Conservation (phyloP, 92 coral and sea anemone genomes). For the Pocillopora meandrina region DNA sequence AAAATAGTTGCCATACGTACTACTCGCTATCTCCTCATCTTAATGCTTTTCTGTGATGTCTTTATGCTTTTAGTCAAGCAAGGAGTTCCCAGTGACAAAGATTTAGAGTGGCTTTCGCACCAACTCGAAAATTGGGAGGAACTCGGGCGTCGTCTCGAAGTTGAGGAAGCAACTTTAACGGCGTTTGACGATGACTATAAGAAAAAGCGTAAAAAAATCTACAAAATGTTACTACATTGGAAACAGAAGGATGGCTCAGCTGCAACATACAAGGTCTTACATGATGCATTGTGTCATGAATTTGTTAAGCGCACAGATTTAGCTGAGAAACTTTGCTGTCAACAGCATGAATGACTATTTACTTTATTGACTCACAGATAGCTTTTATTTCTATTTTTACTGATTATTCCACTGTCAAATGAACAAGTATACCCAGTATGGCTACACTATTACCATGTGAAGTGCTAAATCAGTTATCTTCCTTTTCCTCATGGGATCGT, state of each 20-base stretch:
- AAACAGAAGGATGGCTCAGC: neutral
- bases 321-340: slow-evolving; percentile 9
- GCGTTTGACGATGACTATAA: neutral
- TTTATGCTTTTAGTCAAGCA: no score
- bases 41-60: no score
- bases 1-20: no score
- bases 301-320: neutral
- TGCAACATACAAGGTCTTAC: slow-evolving; percentile 10
- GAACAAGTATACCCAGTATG: no score
- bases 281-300: neutral
- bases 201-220: neutral
- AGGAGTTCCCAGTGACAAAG: neutral
- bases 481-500: no score
- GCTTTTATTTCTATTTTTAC: no score
- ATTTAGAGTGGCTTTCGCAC: neutral
- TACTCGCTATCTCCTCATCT: no score
- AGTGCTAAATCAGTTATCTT: no score
- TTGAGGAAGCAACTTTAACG: neutral
- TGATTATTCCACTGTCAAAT: no score
- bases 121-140: neutral
- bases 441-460: no score
- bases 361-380: no score
- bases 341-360: neutral
- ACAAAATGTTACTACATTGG: neutral
- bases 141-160: neutral